Conservation (phyloP, 2,888 invertebrate genomes). For the Drosophila mimica region DNA sequence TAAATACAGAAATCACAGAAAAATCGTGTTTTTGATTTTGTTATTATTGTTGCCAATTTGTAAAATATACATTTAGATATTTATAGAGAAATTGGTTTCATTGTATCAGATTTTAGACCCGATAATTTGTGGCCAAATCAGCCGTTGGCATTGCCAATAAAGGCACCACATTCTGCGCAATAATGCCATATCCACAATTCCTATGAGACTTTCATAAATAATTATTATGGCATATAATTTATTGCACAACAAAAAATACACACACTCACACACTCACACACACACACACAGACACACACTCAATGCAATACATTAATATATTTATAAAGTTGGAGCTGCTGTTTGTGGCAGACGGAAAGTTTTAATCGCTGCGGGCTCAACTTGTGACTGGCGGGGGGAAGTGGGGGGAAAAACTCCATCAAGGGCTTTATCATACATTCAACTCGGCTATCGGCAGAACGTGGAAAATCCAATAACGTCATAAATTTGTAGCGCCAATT, state of each 20-base stretch:
- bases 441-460: conserved; percentile 65
- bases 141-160: conserved; percentile 30
- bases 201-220: conserved; percentile 61
- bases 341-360: conserved; percentile 59
- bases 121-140: conserved; percentile 8
- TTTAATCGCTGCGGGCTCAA: conserved; percentile 61
- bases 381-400: not conserved
- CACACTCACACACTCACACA: conserved; percentile 23
- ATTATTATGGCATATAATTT: conserved; percentile 73
- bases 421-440: conserved; percentile 73
- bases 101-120: not conserved
- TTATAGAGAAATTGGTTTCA: not conserved
- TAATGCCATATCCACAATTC: conserved; percentile 30
- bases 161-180: conserved; percentile 30
- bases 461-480: conserved; percentile 56
- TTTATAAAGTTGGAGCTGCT: conserved; percentile 61
- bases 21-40: not conserved
- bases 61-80: not conserved
- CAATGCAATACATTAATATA: conserved; percentile 55
- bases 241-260: conserved; percentile 59
- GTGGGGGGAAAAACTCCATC: conserved; percentile 28
- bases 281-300: conserved; percentile 21
- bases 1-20: not conserved
- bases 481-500: conserved; percentile 79
- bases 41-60: not conserved